These are phyloP conservation scores for Laspeyria flexula DNA, from an alignment of 2,888 invertebrate genomes.

Conservation along the genomic window DNA sequence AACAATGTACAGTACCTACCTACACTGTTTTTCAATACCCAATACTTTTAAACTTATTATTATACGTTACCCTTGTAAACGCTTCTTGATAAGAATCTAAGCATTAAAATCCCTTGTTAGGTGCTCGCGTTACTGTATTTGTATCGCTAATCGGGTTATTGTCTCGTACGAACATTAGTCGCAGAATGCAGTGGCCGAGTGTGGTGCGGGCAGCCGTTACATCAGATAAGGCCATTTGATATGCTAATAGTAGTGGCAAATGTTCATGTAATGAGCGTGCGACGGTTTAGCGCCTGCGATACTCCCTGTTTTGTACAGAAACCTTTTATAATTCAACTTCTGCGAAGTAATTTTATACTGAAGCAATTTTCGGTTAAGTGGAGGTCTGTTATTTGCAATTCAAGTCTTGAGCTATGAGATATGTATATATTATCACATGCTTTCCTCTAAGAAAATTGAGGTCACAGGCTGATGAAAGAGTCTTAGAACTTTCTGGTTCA, in stretches of 20 bases:
- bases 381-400: too few relatives aligned
- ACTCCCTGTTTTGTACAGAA: constrained; percentile 37
- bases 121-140: constrained; percentile 69
- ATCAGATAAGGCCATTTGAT: constrained; percentile 80
- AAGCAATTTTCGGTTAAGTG: too few relatives aligned
- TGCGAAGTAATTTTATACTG: constrained; percentile 32
- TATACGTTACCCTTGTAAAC: constrained; percentile 36
- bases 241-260: constrained; percentile 79
- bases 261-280: constrained; percentile 76
- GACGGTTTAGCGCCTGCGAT: constrained; percentile 70
- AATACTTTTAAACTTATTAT: constrained; percentile 19
- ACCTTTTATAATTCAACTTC: constrained; percentile 33
- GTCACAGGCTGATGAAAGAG: too few relatives aligned
- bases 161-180: constrained; percentile 60
- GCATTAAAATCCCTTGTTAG: constrained; percentile 44
- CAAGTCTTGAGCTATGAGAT: too few relatives aligned
- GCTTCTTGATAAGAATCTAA: constrained; percentile 49
- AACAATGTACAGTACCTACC: too few relatives aligned
- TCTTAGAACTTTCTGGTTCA: too few relatives aligned
- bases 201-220: constrained; percentile 64
- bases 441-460: too few relatives aligned
- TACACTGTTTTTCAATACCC: constrained; percentile 12
- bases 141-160: constrained; percentile 76
- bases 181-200: constrained; percentile 46
- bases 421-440: too few relatives aligned